phyloP scores from a whole-genome alignment of 2,797 vertebrate genomes.

The Micromesistius poutassou region DNA sequence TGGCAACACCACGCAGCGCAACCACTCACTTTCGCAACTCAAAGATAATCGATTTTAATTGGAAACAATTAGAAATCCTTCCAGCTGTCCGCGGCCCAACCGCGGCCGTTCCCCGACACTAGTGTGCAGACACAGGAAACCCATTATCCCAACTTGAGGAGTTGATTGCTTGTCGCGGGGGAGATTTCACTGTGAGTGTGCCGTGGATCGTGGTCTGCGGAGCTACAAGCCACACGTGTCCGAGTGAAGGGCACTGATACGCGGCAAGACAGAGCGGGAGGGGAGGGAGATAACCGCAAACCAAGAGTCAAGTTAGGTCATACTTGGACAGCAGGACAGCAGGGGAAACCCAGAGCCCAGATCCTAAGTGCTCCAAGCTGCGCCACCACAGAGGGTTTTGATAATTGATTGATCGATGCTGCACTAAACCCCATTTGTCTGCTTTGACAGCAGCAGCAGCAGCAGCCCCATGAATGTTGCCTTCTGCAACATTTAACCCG shows the following conservation, averaged over 20 bases:
- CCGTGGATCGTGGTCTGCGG: constrained; percentile 34
- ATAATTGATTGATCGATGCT: constrained; percentile 23
- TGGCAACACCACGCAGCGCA: constrained; percentile 37
- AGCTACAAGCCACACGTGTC: constrained; percentile 42
- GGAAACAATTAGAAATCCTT: constrained; percentile 42
- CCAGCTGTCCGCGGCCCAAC: constrained; percentile 29
- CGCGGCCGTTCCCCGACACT: constrained; percentile 29
- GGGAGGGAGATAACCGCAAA: constrained; percentile 29
- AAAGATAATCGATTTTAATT: constrained; percentile 51
- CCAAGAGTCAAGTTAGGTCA: constrained; percentile 17
- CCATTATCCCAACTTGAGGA: constrained; percentile 47
- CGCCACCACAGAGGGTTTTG: constrained; percentile 7
- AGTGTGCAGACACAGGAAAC: constrained; percentile 25
- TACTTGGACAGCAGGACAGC: constrained; percentile 4
- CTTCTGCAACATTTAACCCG: constrained; percentile 46
- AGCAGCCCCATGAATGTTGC: constrained; percentile 28
- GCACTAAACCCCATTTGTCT: constrained; percentile 30
- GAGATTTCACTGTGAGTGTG: constrained; percentile 17
- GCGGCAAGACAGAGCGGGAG: constrained; percentile 8
- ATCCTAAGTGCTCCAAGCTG: constrained; percentile 21
- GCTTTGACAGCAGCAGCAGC: constrained; percentile 21
- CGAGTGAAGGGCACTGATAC: constrained; percentile 45
- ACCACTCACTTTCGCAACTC: neutral
- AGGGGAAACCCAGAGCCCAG: constrained; percentile 23
- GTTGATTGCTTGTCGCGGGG: constrained; percentile 46